A percentile compares a stretch with the other conserved stretches of the same genome.
These are phyloP conservation scores for Parasteatoda tepidariorum DNA, from an alignment of 1,140 invertebrate species.

Conservation along the genomic window DNA sequence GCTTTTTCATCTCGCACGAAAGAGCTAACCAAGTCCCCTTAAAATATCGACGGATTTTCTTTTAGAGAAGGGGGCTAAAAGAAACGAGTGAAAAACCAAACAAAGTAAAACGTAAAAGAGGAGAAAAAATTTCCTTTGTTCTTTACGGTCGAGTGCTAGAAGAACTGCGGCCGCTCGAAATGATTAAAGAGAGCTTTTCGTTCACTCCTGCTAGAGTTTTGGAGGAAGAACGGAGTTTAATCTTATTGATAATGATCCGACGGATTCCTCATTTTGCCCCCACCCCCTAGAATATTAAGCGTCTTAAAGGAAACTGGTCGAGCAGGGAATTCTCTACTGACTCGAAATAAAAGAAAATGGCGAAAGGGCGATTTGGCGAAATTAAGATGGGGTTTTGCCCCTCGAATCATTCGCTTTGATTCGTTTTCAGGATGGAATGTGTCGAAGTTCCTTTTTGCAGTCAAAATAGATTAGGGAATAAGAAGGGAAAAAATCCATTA, in stretches of 20 bases:
- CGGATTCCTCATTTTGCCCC: background rate
- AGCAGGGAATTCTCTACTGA: background rate
- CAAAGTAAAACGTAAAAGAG: background rate
- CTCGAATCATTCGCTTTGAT: background rate
- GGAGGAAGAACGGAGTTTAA: constrained; percentile 23
- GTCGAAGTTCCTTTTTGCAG: background rate
- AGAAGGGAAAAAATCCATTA: background rate
- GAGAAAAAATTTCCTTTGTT: constrained; percentile 20
- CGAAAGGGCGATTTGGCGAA: background rate
- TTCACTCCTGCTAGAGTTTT: background rate
- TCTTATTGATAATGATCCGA: constrained; percentile 57
- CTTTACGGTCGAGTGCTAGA: constrained; percentile 24
- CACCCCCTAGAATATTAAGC: constrained; percentile 26
- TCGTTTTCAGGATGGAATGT: background rate
- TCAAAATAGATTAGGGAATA: background rate
- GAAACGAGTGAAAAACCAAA: background rate
- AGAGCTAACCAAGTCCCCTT: constrained; percentile 47
- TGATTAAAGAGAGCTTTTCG: constrained; percentile 48
- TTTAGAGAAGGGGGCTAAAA: background rate
- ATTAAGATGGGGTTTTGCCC: background rate
- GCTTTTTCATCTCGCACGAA: constrained; percentile 44
- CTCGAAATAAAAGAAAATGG: background rate
- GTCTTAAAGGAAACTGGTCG: constrained; percentile 11
- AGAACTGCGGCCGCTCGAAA: constrained; percentile 26
- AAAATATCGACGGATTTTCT: constrained; percentile 50